Conservation (phyloP, 2,797 vertebrate genomes). For the Chromobotia macracanthus region DNA sequence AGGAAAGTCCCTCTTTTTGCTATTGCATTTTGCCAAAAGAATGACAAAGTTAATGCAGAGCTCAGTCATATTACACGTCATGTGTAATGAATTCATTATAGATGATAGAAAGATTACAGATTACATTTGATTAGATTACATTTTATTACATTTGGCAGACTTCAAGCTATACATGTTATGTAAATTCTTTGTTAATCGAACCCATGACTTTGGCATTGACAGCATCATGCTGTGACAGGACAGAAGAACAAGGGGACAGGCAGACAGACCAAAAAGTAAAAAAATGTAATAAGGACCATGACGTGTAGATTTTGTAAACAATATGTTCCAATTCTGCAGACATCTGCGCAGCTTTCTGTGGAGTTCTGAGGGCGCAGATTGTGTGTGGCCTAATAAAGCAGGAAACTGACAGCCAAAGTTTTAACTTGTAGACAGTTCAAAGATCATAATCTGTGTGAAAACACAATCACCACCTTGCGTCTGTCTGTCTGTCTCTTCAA, state of each 20-base stretch:
- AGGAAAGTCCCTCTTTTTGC: constrained; percentile 18
- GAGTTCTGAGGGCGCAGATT: not conserved
- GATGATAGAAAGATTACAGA: not conserved
- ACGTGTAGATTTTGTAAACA: too few relatives aligned
- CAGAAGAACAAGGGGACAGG: too few relatives aligned
- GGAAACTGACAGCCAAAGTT: not conserved
- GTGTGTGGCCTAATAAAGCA: not conserved
- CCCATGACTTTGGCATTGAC: too few relatives aligned
- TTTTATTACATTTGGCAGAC: not conserved
- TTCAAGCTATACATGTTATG: not conserved
- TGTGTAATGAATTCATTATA: not conserved
- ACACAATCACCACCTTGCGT: not conserved
- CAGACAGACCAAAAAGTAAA: too few relatives aligned
- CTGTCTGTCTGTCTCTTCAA: not conserved
- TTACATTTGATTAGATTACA: not conserved
- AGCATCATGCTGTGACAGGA: too few relatives aligned
- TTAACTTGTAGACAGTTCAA: not conserved
- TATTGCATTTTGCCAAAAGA: not conserved
- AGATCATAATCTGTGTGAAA: constrained; percentile 13
- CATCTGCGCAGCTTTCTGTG: not conserved
- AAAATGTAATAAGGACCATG: too few relatives aligned
- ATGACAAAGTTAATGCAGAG: constrained; percentile 20
- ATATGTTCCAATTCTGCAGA: not conserved
- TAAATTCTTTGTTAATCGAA: too few relatives aligned
- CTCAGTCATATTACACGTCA: not conserved